phyloP scores from a whole-genome alignment of 2,797 vertebrate genomes.

The Rhodeus uyekii region DNA sequence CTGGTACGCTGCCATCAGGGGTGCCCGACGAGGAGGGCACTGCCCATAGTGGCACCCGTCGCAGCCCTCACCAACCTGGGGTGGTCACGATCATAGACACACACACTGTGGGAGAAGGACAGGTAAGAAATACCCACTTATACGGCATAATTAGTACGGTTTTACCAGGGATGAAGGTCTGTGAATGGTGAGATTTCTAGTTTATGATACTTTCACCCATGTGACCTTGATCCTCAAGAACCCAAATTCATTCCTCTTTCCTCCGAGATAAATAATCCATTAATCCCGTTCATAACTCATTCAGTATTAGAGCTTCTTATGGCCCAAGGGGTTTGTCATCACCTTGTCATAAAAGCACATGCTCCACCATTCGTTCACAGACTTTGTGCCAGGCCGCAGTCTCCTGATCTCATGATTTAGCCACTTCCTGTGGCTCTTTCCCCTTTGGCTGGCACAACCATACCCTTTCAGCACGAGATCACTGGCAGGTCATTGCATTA shows the following conservation, averaged over 20 bases:
- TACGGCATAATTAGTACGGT: not conserved
- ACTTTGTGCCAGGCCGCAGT: conserved; percentile 21
- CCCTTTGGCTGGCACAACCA: conserved; percentile 37
- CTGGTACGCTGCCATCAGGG: conserved; percentile 88
- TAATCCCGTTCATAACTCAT: conserved; percentile 48
- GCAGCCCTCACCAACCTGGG: conserved; percentile 88
- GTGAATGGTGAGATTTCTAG: not conserved
- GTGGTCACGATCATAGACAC: conserved; percentile 96
- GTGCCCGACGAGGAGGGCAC: conserved; percentile 88
- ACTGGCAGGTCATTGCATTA: conserved; percentile 42
- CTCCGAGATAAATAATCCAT: conserved; percentile 27
- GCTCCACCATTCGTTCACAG: conserved; percentile 27
- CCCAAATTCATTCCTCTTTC: not conserved
- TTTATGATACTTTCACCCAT: conserved; percentile 4
- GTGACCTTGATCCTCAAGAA: conserved; percentile 52
- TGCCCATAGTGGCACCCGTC: conserved; percentile 82
- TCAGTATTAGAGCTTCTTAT: conserved; percentile 28
- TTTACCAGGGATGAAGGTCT: not conserved
- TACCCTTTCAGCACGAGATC: conserved; percentile 42
- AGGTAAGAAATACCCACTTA: conserved; percentile 75
- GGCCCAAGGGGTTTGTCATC: conserved; percentile 55
- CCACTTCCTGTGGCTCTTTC: conserved; percentile 53
- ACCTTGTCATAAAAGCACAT: conserved; percentile 58
- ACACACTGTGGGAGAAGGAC: conserved; percentile 90
- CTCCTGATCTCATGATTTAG: conserved; percentile 52